A percentile compares a stretch with the other conserved stretches of the same genome.
Conservation (phyloP, 2,797 vertebrate species). For the Lateolabrax maculatus region DNA sequence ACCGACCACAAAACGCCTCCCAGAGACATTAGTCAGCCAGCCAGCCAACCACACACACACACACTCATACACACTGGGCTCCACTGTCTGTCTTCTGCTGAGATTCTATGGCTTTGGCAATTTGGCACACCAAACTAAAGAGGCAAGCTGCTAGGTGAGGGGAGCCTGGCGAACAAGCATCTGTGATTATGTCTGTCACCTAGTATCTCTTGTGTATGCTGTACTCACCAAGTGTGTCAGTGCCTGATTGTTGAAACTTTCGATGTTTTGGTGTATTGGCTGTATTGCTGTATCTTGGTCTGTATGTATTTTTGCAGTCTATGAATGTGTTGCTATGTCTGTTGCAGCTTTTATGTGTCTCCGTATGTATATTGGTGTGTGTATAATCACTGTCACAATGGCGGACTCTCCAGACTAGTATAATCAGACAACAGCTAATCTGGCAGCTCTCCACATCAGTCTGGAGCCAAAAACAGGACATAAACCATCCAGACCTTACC, state of each 20-base stretch:
- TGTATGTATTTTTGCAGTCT: conserved; percentile 4
- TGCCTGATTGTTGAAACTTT: conserved; percentile 39
- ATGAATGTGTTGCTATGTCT: conserved; percentile 30
- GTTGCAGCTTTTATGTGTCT: conserved; percentile 35
- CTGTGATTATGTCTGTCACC: conserved; percentile 81
- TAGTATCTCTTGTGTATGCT: conserved; percentile 67
- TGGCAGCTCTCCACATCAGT: conserved; percentile 74
- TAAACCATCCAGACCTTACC: conserved; percentile 68
- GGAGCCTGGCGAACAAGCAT: conserved; percentile 77
- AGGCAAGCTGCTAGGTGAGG: conserved; percentile 81
- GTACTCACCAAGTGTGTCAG: conserved; percentile 39
- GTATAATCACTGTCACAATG: conserved; percentile 61
- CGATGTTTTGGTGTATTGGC: conserved; percentile 16
- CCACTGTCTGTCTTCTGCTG: conserved; percentile 70
- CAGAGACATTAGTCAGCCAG: conserved; percentile 78
- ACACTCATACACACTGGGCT: conserved; percentile 45
- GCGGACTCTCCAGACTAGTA: conserved; percentile 72
- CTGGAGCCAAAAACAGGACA: conserved; percentile 72
- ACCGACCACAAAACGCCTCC: conserved; percentile 78
- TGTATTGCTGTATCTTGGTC: conserved; percentile 18
- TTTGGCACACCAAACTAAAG: conserved; percentile 77
- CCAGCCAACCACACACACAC: conserved; percentile 60
- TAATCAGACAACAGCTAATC: conserved; percentile 78
- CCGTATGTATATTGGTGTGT: conserved; percentile 40
- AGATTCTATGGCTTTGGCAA: conserved; percentile 78